Conservation (phyloP, 2,113 vertebrate genomes). For the Cacatua alba region DNA sequence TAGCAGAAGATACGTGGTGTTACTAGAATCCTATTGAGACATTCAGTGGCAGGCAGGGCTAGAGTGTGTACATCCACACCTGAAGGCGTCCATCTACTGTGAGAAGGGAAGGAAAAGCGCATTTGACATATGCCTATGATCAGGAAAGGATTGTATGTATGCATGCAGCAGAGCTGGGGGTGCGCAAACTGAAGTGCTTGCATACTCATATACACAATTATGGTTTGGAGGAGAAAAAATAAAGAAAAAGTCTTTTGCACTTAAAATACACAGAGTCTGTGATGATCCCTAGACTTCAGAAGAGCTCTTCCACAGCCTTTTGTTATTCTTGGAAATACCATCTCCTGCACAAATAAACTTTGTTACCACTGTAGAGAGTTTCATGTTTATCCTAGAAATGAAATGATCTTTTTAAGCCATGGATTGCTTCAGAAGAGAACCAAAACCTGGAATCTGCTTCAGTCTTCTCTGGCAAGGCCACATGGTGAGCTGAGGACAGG, state of each 20-base stretch:
- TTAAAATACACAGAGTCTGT: background rate
- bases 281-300: background rate
- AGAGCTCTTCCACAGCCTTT: background rate
- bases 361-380: background rate
- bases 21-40: background rate
- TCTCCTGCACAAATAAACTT: background rate
- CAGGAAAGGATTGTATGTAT: background rate
- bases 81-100: rapidly evolving
- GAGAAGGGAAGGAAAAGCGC: background rate
- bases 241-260: background rate
- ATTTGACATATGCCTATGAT: rapidly evolving
- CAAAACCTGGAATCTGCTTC: background rate
- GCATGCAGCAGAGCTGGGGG: background rate
- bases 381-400: background rate
- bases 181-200: rapidly evolving
- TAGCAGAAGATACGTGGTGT: background rate
- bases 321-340: background rate
- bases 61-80: background rate
- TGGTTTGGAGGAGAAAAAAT: background rate
- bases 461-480: background rate
- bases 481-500: background rate
- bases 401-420: background rate
- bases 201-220: background rate
- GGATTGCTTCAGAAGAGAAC: background rate
- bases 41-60: background rate